Evolutionary conservation across 1,140 invertebrate species (phyloP), one percentile per base, ranked within the genome.

Genomic region (Saccostrea glomerata): DNA sequence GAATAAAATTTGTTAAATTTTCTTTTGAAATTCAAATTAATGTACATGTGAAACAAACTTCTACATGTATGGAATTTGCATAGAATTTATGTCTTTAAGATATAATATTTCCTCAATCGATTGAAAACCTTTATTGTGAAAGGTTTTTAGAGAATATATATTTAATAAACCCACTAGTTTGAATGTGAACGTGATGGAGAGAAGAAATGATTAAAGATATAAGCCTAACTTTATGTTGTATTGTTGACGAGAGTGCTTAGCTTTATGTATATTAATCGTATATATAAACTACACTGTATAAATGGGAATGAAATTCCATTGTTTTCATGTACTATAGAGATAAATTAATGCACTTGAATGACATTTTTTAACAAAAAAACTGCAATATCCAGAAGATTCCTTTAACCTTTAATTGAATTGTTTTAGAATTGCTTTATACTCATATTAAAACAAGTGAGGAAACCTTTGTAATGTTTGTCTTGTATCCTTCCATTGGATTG

Each of bases 371-470:
- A 77, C 25, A 77, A 77, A 30, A 77, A 30, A 77, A 30, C 12
- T 77, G 70, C 70, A 36, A 77, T 36, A 77, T 77, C 70, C 12
- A 77, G 25, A 77, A 30, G 25, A 36, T 36, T 77, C 23, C 7
- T 63, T 20, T 63, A 20, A 63, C n/a, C n/a, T 3, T 25, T 30
- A 77, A 77, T 36, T 77, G 70, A 77, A 66, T 77, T 77, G 70
- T 77, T 36, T 77, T 25, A 77, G 30, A 30, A 30, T 77, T 77
- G 70, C 70, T 77, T 77, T 77, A 77, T 77, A 77, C 70, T 77
- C 70, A 77, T 77, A 77, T 77, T 77, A 77, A 77, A 77, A 25
- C 70, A 77, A 73, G 58, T 20, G n/a, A 63, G n/a, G 58, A 63
- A 63, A 47, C 47, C 47, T 47, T 47, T 47, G 6, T 47, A 0